Conservation (phyloP, 23 tunicate genomes). For the Ascidia mentula region DNA sequence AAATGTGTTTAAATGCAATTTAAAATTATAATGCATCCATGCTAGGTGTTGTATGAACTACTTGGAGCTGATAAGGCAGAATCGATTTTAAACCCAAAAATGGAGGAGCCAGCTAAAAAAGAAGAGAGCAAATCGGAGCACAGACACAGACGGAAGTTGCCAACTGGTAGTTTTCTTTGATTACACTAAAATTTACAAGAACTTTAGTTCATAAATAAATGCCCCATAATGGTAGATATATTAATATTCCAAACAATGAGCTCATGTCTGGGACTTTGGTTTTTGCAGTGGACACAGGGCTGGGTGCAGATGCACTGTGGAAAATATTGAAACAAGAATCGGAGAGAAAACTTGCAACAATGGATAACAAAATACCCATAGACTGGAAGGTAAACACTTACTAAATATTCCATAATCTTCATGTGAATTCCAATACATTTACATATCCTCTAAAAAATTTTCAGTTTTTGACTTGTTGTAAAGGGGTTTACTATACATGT, state of each 20-base stretch:
- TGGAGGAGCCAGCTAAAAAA: constrained; percentile 62
- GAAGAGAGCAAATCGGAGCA: constrained; percentile 12
- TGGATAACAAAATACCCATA: constrained; percentile 66
- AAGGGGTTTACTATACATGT: no score
- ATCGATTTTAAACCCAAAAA: constrained; percentile 79
- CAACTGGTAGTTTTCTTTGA: constrained; percentile 41
- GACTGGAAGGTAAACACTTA: constrained; percentile 62
- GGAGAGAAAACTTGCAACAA: constrained; percentile 33
- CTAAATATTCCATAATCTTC: no score
- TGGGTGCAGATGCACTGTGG: constrained; percentile 89
- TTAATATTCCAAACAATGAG: neutral
- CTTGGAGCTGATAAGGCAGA: constrained; percentile 87
- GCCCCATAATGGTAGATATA: neutral
- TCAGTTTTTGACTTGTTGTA: no score
- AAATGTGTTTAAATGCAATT: no score
- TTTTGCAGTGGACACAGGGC: constrained; percentile 57
- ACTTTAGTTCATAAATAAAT: neutral
- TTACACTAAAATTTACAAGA: no score
- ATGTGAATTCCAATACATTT: no score
- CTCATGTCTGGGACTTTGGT: neutral
- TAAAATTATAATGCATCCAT: no score
- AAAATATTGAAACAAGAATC: constrained; percentile 68
- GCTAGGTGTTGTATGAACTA: constrained; percentile 71
- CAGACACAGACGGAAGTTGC: constrained; percentile 21
- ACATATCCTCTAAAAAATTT: no score